These are phyloP conservation scores for Platysteira castanea DNA, from an alignment of 2,113 vertebrate genomes.

Conservation along the genomic window DNA sequence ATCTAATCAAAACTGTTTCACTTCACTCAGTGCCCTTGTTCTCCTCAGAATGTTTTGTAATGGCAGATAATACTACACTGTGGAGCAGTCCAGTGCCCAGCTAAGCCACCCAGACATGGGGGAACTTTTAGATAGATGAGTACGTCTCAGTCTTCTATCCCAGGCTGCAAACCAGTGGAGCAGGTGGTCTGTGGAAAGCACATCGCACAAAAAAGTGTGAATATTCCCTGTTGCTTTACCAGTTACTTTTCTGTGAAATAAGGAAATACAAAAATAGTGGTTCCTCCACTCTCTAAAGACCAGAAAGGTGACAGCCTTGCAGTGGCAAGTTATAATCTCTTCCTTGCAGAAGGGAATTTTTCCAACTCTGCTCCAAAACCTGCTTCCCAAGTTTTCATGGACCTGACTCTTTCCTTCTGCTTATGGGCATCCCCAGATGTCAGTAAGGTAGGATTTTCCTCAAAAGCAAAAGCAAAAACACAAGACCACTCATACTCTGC, in stretches of 20 bases:
- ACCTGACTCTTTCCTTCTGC: not conserved
- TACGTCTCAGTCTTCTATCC: not conserved
- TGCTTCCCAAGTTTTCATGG: not conserved
- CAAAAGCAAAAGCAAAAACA: not conserved
- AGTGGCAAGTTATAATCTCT: not conserved
- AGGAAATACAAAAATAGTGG: not conserved
- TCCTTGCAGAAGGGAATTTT: not conserved
- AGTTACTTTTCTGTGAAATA: not conserved
- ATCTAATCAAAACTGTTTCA: fast-evolving
- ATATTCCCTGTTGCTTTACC: not conserved
- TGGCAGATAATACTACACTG: not conserved
- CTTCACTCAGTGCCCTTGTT: not conserved
- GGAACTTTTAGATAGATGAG: not conserved
- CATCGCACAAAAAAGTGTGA: fast-evolving
- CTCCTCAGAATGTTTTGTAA: not conserved
- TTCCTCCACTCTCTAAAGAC: not conserved
- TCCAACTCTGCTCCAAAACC: not conserved
- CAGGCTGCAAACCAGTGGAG: not conserved
- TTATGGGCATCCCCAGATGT: not conserved
- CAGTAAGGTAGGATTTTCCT: not conserved
- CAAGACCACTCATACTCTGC: not conserved
- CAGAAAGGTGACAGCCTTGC: not conserved
- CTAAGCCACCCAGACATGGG: not conserved
- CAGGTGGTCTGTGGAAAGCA: not conserved
- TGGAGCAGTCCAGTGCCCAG: not conserved